Percentiles rank a stretch among this genome's conserved stretches.
phyloP scores from a whole-genome alignment of 2,113 vertebrate species.

The Albula glossodonta region DNA sequence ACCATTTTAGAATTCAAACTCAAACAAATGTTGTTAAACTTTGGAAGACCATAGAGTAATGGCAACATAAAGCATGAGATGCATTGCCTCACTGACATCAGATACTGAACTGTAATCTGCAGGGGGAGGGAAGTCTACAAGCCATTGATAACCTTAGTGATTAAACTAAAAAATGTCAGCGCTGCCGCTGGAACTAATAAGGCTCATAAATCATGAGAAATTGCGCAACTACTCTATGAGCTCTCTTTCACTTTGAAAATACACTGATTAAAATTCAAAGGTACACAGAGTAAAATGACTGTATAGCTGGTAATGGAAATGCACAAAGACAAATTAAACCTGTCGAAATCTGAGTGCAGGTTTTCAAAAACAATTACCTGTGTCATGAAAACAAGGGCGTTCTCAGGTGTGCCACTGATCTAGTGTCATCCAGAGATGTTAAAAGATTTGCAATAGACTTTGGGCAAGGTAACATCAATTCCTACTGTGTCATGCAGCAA shows the following conservation, averaged over 20 bases:
- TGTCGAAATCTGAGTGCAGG: background rate
- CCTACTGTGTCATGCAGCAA: background rate
- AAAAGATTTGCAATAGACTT: background rate
- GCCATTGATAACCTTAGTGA: slow-evolving; percentile 25
- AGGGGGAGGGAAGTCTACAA: background rate
- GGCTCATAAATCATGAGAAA: slow-evolving; percentile 32
- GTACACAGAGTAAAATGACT: background rate
- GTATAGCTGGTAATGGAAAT: slow-evolving; percentile 26
- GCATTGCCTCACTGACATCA: background rate
- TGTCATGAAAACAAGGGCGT: background rate
- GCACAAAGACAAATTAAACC: slow-evolving; percentile 22
- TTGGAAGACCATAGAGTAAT: background rate
- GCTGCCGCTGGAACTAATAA: slow-evolving; percentile 29
- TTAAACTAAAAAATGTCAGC: slow-evolving; percentile 29
- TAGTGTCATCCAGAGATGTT: background rate
- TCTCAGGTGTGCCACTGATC: background rate
- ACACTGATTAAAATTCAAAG: slow-evolving; percentile 24
- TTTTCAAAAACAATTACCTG: slow-evolving; percentile 28
- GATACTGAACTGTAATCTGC: slow-evolving; percentile 24
- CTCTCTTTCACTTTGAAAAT: slow-evolving; percentile 16
- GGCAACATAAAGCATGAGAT: background rate
- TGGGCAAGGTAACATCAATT: background rate
- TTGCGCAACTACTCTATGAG: slow-evolving; percentile 15
- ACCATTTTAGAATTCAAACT: no score
- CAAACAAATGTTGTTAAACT: background rate